Evolutionary conservation across 2,888 invertebrate species (phyloP).

Genomic region (Bibio marci): DNA sequence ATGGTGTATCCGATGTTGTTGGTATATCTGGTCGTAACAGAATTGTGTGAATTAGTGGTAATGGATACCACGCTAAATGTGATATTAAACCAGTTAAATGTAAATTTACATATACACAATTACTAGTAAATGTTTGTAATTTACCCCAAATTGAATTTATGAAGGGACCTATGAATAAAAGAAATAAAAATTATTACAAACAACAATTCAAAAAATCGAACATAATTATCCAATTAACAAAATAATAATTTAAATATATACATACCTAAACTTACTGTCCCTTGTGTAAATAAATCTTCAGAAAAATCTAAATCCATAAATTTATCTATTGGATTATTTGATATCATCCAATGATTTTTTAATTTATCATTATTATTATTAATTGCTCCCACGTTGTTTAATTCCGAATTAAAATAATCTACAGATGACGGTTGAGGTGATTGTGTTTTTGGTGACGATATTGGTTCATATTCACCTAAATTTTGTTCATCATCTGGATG

Average conservation of each 20-base stretch:
- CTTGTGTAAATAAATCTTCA: conserved; percentile 29
- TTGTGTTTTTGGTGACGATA: conserved; percentile 13
- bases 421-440: background rate
- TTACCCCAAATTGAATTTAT: conserved; percentile 64
- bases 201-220: no score
- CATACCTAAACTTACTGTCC: conserved; percentile 28
- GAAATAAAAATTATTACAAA: conserved; percentile 2
- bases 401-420: background rate
- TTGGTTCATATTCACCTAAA: conserved; percentile 14
- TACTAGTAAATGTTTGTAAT: conserved; percentile 65
- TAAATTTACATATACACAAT: conserved; percentile 70
- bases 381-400: no score
- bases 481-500: conserved; percentile 14
- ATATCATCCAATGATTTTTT: conserved; percentile 22
- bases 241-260: conserved; percentile 1
- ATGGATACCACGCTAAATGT: conserved; percentile 72
- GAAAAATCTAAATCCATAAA: conserved; percentile 28
- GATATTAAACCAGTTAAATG: conserved; percentile 76
- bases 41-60: conserved; percentile 74
- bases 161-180: conserved; percentile 46
- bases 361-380: no score
- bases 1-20: conserved; percentile 80
- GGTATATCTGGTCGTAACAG: conserved; percentile 71
- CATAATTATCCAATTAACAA: background rate
- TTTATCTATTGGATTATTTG: conserved; percentile 21